Evolutionary conservation across 2,888 invertebrate genomes (phyloP).

Genomic region (Lasius platythorax): DNA sequence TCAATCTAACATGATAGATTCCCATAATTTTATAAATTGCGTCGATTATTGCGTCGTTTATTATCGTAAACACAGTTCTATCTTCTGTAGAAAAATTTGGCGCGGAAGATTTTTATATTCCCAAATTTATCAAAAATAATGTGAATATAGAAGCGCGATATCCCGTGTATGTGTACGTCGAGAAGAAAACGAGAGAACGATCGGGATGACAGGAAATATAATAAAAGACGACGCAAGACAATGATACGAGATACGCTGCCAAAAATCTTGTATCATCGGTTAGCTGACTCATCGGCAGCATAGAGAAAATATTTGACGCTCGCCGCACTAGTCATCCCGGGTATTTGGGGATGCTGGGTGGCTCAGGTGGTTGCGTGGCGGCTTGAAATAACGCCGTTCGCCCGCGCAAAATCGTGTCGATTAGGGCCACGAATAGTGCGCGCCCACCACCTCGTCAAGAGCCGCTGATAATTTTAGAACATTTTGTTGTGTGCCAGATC

Average conservation of each 20-base stretch:
- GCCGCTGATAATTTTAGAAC: slow-evolving; percentile 82
- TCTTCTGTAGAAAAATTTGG: neutral
- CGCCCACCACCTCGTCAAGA: slow-evolving; percentile 82
- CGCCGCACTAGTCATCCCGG: slow-evolving; percentile 78
- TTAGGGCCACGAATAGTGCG: slow-evolving; percentile 83
- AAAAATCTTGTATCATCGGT: slow-evolving; percentile 69
- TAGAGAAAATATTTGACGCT: slow-evolving; percentile 57
- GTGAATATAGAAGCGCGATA: neutral
- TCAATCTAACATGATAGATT: neutral
- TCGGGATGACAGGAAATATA: neutral
- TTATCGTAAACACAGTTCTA: neutral
- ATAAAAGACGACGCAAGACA: slow-evolving; percentile 6
- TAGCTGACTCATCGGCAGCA: slow-evolving; percentile 68
- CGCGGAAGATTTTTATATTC: neutral
- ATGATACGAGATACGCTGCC: slow-evolving; percentile 33
- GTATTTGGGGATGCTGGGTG: slow-evolving; percentile 84
- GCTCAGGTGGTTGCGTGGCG: slow-evolving; percentile 85
- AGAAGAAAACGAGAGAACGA: neutral
- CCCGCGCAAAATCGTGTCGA: slow-evolving; percentile 84
- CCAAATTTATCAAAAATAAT: neutral
- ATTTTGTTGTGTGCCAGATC: slow-evolving; percentile 79
- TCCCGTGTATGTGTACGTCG: neutral
- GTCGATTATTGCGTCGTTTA: neutral
- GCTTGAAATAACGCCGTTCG: slow-evolving; percentile 82
- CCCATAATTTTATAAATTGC: neutral